Evolutionary conservation across 2,888 invertebrate genomes (phyloP), one percentile per base, ranked within the genome.

Genomic region (Lepetodrilus schrolli): DNA sequence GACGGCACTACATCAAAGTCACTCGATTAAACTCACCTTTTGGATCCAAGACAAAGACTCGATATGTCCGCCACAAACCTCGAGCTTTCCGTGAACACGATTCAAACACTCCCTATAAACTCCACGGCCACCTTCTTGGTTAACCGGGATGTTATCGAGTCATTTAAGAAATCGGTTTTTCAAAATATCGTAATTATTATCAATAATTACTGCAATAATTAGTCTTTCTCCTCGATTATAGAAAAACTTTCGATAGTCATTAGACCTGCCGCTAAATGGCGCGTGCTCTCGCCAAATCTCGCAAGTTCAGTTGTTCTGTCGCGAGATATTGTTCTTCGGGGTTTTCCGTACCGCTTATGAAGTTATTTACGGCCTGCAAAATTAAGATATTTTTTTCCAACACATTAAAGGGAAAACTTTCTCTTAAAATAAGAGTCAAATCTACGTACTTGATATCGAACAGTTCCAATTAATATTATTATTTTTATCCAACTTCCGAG

Each of bases 251-350:
- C 58, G 34, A 34, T 58, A 34, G 58, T 58, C 58, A 58, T 26
- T 58, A 58, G 58, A 30, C 58, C 58, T 58, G 58, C 58, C 68
- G 73, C 66, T 73, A 49, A 73, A 73, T 73, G 73, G 73, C 73
- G 73, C 68, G 75, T 65, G 68, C 72, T 76, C 78, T 74, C 75
- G 74, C 51, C 21, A 68, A 70, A 69, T 75, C 73, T 74, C 77
- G 75, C 58, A 69, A 65, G 20, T 66, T 72, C 49, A 72, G 43
- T n/a, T 23, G 21, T 26, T 68, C 43, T 30, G 68, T n/a, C 68
- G 68, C 38, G 26, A 68, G 68, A 47, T 7, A n/a, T 68, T 26
- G 47, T 26, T n/a, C 21, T 68, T 68, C 68, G 58, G 58, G 26
- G 30, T 23, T 30, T 58, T 58, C 58, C 58, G 58, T 23, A 58